phyloP scores from a whole-genome alignment of 2,113 vertebrate genomes.

The Sceloporus undulatus region DNA sequence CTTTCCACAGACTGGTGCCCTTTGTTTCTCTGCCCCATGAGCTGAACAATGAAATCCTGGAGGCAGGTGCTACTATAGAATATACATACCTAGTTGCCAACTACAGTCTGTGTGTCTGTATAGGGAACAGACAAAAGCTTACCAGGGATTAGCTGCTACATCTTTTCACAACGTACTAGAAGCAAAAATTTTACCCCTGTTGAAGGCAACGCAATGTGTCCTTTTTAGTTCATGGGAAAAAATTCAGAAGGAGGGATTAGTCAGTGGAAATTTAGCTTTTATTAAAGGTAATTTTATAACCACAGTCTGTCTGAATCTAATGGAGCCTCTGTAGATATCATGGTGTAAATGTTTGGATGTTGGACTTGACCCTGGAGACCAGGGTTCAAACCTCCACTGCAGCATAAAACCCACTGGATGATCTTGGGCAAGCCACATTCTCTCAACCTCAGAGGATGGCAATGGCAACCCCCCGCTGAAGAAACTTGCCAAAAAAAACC shows the following conservation, averaged over 20 bases:
- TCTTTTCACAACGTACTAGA: slow-evolving; percentile 4
- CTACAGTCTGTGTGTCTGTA: no score
- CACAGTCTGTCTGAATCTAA: no score
- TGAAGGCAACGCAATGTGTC: neutral
- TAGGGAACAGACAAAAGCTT: neutral
- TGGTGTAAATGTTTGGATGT: no score
- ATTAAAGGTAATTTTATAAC: neutral
- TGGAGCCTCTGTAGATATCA: no score
- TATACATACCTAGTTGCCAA: neutral
- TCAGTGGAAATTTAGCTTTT: neutral
- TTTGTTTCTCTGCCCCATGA: neutral
- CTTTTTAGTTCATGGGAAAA: neutral
- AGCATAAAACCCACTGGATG: no score
- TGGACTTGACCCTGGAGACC: no score
- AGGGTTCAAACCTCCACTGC: no score
- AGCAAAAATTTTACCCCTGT: neutral
- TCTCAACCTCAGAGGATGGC: no score
- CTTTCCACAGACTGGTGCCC: neutral
- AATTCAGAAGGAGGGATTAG: neutral
- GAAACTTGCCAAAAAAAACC: no score
- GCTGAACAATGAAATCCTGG: neutral
- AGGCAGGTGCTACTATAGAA: neutral
- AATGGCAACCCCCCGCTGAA: no score
- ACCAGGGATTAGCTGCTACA: neutral
- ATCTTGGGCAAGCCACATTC: no score